Evolutionary conservation across 2,888 invertebrate genomes (phyloP).

Genomic region (Sinodicranocentrus sp.): DNA sequence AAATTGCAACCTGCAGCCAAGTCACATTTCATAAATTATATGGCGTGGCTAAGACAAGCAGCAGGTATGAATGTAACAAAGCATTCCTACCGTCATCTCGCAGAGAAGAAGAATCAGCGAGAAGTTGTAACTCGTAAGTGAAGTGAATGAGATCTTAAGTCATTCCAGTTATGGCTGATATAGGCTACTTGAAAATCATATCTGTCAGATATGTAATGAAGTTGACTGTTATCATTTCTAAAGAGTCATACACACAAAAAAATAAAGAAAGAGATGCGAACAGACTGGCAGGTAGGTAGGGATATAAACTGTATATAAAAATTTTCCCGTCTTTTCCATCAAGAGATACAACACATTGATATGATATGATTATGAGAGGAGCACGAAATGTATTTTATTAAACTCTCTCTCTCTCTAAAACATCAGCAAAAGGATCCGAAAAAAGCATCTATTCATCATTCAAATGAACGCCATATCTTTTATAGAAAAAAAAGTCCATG

Average conservation of each 20-base stretch:
- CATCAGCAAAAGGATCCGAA: not conserved
- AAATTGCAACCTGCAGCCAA: conserved; percentile 54
- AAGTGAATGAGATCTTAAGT: not conserved
- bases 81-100: conserved; percentile 51
- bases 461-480: conserved; percentile 31
- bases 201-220: conserved; percentile 65
- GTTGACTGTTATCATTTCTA: conserved; percentile 68
- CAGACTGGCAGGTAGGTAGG: conserved; percentile 37
- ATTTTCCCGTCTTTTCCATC: too few relatives aligned
- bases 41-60: conserved; percentile 55
- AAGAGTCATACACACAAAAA: too few relatives aligned
- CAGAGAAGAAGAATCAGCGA: conserved; percentile 24
- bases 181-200: conserved; percentile 64
- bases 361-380: too few relatives aligned
- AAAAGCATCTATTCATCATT: conserved; percentile 45
- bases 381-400: too few relatives aligned
- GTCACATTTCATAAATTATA: conserved; percentile 62
- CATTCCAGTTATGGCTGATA: conserved; percentile 52
- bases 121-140: not conserved
- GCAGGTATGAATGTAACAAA: conserved; percentile 50
- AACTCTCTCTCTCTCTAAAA: too few relatives aligned
- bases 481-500: conserved; percentile 41
- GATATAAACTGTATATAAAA: not conserved
- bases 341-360: too few relatives aligned
- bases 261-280: conserved; percentile 35